Conservation (phyloP, 2,888 invertebrate species). For the Apotomis turbidana region DNA sequence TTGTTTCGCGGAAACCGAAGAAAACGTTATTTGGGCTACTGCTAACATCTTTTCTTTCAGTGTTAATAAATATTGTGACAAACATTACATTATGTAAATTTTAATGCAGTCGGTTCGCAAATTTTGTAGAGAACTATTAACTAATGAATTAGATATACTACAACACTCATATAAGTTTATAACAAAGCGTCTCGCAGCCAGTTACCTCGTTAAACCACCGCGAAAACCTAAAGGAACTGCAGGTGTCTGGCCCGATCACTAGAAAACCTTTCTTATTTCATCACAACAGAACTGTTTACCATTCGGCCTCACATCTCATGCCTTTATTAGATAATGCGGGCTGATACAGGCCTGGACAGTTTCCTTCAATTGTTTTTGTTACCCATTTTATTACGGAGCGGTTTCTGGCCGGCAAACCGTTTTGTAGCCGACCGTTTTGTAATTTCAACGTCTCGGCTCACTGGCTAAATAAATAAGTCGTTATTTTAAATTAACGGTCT, state of each 20-base stretch:
- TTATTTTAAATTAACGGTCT: not conserved
- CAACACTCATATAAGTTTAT: too few relatives aligned
- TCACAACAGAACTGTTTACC: not conserved
- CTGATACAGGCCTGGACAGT: conserved; percentile 25
- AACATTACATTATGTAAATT: too few relatives aligned
- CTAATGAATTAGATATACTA: too few relatives aligned
- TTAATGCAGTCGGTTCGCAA: too few relatives aligned
- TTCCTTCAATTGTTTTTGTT: conserved; percentile 31
- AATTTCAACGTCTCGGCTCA: not conserved
- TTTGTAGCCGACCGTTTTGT: too few relatives aligned
- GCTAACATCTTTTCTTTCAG: too few relatives aligned
- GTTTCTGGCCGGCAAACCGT: too few relatives aligned
- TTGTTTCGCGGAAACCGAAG: too few relatives aligned
- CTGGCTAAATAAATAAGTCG: too few relatives aligned
- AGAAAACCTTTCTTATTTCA: not conserved
- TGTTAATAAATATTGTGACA: too few relatives aligned
- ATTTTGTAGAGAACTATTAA: too few relatives aligned
- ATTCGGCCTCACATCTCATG: not conserved
- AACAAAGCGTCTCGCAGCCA: conserved; percentile 21
- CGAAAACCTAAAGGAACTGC: conserved; percentile 23
- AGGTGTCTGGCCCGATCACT: not conserved
- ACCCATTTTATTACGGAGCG: not conserved
- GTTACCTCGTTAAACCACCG: conserved; percentile 25
- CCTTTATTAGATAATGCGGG: conserved; percentile 22
- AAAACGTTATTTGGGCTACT: too few relatives aligned